Percentiles rank a stretch among this genome's conserved stretches.
These are phyloP conservation scores for Rhamphomyia laevipes DNA, from an alignment of 2,888 invertebrate genomes.

Conservation along the genomic window DNA sequence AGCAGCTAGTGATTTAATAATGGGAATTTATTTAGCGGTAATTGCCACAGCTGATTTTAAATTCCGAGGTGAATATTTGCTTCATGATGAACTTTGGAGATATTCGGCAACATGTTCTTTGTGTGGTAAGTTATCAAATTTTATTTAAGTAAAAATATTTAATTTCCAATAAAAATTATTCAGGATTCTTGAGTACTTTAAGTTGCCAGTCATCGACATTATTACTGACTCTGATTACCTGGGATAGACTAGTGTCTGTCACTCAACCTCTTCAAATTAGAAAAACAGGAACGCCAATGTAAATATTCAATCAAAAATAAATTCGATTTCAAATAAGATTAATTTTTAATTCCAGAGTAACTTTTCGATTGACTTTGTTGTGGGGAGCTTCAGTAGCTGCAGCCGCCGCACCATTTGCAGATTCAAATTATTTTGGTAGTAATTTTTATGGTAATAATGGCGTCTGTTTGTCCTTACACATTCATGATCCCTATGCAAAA, in stretches of 20 bases:
- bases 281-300: constrained; percentile 23
- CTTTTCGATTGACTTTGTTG: constrained; percentile 38
- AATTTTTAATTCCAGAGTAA: constrained; percentile 29
- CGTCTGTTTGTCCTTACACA: constrained; percentile 47
- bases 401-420: constrained; percentile 41
- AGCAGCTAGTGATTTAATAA: constrained; percentile 48
- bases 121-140: constrained; percentile 39
- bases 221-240: constrained; percentile 46
- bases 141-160: neutral
- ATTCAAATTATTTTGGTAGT: constrained; percentile 41
- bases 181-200: constrained; percentile 46
- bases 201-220: constrained; percentile 50
- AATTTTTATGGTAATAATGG: constrained; percentile 49
- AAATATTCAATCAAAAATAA: neutral
- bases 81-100: constrained; percentile 46
- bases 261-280: constrained; percentile 42
- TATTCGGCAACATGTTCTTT: constrained; percentile 43
- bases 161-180: neutral
- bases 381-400: constrained; percentile 42
- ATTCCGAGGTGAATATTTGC: constrained; percentile 44
- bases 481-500: constrained; percentile 48
- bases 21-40: constrained; percentile 49
- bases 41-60: constrained; percentile 45
- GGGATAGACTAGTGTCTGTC: constrained; percentile 49
- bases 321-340: neutral